Evolutionary conservation across 2,888 invertebrate species (phyloP), one percentile per base, ranked within the genome.

Genomic region (Hemithea aestivaria): DNA sequence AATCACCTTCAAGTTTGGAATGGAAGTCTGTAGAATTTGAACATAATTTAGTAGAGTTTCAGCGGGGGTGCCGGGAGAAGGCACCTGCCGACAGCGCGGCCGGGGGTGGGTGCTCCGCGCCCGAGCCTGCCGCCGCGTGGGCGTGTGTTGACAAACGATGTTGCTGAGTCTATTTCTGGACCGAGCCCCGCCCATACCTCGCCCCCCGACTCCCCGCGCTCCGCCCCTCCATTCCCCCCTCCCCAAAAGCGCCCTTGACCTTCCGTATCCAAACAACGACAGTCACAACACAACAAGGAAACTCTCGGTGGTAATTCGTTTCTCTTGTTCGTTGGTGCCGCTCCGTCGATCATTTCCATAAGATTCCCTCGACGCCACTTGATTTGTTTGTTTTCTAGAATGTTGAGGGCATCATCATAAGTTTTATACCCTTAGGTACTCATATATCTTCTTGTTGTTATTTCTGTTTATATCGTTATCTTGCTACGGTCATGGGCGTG

Each of bases 111-210:
- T 4, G 9, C 9, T 11, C 33, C 22, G 24, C 22, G 41, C 33
- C 32, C 32, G 28, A 10, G 35, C 33, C 25, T 27, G 21, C 56
- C 58, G 60, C 61, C 58, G 64, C 80, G 85, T 83, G 69, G 83
- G 83, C 82, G 84, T 82, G 69, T 85, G 85, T 85, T 85, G 85
- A 84, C 81, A 83, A 80, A 81, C 84, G 70, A 71, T 73, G 73
- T 66, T 66, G 73, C 71, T 58, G 64, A 52, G 70, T 74, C 82
- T 84, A 84, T 84, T 84, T 83, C 65, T 65, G 51, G 55, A 56
- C 29, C 58, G 57, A 65, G 71, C 68, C 66, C 58, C 76, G 73
- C 77, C 73, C 62, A 58, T 58, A 38, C 16, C 35, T 31, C 48
- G 41, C 60, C 53, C 49, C 59, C 41, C 47, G 27, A 48, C 40